These are phyloP conservation scores for Coelopa pilipes DNA, from an alignment of 2,888 invertebrate genomes.

Conservation along the genomic window DNA sequence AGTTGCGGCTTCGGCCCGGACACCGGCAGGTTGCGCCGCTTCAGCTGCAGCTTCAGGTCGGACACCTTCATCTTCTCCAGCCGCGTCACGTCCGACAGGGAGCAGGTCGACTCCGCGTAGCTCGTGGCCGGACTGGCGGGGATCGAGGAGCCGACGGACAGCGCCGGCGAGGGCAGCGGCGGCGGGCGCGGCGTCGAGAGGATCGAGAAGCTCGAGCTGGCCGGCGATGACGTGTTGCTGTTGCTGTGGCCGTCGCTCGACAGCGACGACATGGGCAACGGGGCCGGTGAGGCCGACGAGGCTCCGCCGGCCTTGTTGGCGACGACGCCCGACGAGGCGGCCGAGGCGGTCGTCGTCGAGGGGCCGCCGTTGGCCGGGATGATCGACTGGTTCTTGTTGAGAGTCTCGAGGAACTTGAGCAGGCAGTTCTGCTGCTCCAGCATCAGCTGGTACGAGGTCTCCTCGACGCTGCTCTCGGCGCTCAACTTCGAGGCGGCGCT, in stretches of 20 bases:
- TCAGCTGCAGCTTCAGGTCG: conserved; percentile 93
- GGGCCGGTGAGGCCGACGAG: conserved; percentile 40
- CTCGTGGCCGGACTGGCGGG: conserved; percentile 65
- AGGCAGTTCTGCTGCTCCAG: conserved; percentile 92
- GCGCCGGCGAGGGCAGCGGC: conserved; percentile 69
- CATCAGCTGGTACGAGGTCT: conserved; percentile 90
- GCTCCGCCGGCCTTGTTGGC: neutral
- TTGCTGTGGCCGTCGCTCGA: conserved; percentile 41
- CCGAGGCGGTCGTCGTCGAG: conserved; percentile 29
- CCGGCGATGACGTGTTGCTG: conserved; percentile 44
- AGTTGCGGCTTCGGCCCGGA: conserved; percentile 96
- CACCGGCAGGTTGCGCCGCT: conserved; percentile 92
- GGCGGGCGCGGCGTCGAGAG: conserved; percentile 62
- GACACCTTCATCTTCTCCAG: conserved; percentile 97
- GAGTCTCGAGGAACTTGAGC: conserved; percentile 84
- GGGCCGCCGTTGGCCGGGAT: conserved; percentile 68
- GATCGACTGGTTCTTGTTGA: conserved; percentile 85
- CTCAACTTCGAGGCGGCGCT: conserved; percentile 77
- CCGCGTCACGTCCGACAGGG: conserved; percentile 69
- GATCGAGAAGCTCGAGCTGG: conserved; percentile 52
- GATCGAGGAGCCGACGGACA: conserved; percentile 67
- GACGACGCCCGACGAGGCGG: conserved; percentile 17
- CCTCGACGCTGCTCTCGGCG: conserved; percentile 69
- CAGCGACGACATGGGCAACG: conserved; percentile 53
- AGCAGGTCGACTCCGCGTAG: conserved; percentile 59